These are phyloP conservation scores for Cheilosia grossa DNA, from an alignment of 2,888 invertebrate genomes.

Conservation along the genomic window DNA sequence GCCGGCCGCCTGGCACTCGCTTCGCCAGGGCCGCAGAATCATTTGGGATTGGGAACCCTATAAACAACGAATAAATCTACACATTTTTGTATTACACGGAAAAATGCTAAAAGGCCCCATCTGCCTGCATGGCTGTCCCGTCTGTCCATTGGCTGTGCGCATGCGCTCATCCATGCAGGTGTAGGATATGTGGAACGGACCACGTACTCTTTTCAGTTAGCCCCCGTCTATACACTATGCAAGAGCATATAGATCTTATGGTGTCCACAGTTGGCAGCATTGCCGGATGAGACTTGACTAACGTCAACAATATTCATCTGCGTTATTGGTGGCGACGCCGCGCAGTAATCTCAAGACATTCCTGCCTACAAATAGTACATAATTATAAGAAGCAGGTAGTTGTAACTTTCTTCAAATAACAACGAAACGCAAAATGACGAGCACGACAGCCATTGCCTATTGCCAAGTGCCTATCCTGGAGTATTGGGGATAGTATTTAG, in stretches of 20 bases:
- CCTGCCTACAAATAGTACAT: constrained; percentile 62
- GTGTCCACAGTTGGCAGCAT: constrained; percentile 14
- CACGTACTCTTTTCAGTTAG: constrained; percentile 27
- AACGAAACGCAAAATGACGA: constrained; percentile 40
- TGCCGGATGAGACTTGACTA: constrained; percentile 41
- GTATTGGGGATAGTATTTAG: constrained; percentile 20
- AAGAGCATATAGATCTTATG: constrained; percentile 17
- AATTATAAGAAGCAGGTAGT: constrained; percentile 66
- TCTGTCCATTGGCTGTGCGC: constrained; percentile 13
- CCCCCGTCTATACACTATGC: constrained; percentile 18
- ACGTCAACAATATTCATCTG: constrained; percentile 49
- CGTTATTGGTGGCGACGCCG: constrained; percentile 47
- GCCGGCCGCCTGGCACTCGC: constrained; percentile 6
- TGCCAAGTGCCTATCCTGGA: neutral
- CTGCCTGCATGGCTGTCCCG: constrained; percentile 8
- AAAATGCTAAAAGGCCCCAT: constrained; percentile 58
- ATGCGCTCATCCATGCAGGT: constrained; percentile 52
- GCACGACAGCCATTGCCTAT: constrained; percentile 16
- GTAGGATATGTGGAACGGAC: constrained; percentile 51
- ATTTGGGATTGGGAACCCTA: constrained; percentile 56
- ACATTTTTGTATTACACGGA: constrained; percentile 64
- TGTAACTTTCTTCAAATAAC: constrained; percentile 66
- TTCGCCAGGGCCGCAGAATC: constrained; percentile 19
- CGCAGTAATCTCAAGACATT: constrained; percentile 43
- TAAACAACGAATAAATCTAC: constrained; percentile 68